These are phyloP conservation scores for Melospiza melodia DNA, from an alignment of 2,113 vertebrate species.

Conservation along the genomic window DNA sequence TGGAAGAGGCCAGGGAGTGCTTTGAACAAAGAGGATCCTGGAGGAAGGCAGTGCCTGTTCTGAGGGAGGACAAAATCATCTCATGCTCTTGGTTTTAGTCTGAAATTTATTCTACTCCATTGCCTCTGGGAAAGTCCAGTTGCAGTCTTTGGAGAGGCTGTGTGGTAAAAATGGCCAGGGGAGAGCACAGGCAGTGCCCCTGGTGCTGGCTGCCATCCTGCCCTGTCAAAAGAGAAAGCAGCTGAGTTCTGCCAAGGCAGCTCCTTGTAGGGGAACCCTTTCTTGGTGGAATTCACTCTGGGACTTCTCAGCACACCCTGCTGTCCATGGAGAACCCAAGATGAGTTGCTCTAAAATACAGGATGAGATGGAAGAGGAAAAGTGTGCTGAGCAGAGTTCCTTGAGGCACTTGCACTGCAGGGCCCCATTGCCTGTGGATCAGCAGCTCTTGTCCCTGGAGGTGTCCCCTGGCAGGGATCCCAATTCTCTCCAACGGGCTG, in stretches of 20 bases:
- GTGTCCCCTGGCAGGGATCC: slow-evolving; percentile 5
- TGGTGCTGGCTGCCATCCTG: not conserved
- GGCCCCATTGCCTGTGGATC: not conserved
- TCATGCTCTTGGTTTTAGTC: not conserved
- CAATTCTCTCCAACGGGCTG: not conserved
- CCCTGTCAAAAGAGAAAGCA: not conserved
- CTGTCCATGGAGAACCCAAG: not conserved
- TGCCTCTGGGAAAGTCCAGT: not conserved
- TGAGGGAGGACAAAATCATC: not conserved
- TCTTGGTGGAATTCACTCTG: not conserved
- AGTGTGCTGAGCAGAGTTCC: not conserved
- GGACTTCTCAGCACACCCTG: not conserved
- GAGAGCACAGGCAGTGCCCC: not conserved
- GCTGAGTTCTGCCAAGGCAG: not conserved
- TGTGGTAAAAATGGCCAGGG: not conserved
- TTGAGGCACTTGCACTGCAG: not conserved
- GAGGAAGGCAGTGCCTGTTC: not conserved
- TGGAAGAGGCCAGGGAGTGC: not conserved
- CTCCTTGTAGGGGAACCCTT: not conserved
- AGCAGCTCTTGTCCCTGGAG: slow-evolving; percentile 36
- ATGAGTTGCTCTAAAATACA: not conserved
- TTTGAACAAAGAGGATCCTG: not conserved
- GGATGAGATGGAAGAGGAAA: not conserved
- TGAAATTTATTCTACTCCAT: not conserved
- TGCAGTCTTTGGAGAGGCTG: not conserved